Conservation (phyloP, 2,113 vertebrate genomes). For the Myodes glareolus region DNA sequence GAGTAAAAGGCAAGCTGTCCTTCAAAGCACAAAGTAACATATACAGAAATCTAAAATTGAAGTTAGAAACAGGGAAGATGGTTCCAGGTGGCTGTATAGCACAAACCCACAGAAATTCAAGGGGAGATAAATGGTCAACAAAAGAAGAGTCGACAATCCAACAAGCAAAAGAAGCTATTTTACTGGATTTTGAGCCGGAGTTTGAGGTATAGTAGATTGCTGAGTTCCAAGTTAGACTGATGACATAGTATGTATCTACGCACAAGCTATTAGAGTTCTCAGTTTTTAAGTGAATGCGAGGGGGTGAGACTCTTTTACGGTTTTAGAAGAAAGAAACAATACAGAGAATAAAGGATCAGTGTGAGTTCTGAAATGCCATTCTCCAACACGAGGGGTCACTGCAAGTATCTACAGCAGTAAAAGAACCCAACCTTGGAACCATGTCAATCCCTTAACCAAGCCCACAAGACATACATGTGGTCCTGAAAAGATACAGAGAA, state of each 20-base stretch:
- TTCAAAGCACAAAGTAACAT: background rate
- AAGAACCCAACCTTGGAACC: background rate
- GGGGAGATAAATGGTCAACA: background rate
- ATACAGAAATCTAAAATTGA: background rate
- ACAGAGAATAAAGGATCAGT: background rate
- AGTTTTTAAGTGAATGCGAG: background rate
- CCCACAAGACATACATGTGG: background rate
- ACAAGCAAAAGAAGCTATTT: background rate
- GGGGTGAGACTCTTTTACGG: background rate
- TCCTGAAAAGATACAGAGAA: background rate
- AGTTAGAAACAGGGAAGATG: background rate
- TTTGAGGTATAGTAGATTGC: background rate
- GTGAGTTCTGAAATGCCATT: background rate
- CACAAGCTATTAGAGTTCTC: background rate
- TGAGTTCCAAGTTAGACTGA: background rate
- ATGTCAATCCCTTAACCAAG: background rate
- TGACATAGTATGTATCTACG: background rate
- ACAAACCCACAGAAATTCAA: background rate
- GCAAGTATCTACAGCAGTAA: background rate
- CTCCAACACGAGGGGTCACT: background rate
- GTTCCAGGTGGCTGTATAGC: background rate
- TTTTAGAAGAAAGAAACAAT: background rate
- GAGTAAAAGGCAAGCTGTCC: background rate
- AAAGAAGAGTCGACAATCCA: conserved; percentile 6
- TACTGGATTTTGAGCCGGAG: background rate